A percentile compares a stretch with the other conserved stretches of the same genome.
Conservation (phyloP, 1,140 invertebrate species). For the Neodiprion virginianus region DNA sequence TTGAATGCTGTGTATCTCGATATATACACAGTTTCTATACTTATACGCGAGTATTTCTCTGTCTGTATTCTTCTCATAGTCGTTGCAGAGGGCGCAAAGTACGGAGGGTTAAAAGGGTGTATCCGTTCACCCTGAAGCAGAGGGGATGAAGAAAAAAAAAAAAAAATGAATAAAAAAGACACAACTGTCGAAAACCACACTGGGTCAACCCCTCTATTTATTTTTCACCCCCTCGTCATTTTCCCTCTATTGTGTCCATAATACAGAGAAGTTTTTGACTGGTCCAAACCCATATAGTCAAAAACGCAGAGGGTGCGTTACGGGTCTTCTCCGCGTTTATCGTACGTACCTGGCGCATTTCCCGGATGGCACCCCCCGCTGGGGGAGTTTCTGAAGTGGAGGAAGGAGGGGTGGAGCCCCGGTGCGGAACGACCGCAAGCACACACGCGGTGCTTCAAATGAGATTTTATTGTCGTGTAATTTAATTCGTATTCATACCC, state of each 20-base stretch:
- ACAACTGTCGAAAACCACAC: neutral
- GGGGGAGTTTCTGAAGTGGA: neutral
- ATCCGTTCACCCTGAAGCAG: too few species aligned
- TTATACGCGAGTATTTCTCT: too few species aligned
- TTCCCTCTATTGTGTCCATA: neutral
- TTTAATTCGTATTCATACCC: constrained; percentile 39
- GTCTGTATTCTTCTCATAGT: too few species aligned
- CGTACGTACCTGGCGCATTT: neutral
- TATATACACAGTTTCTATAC: too few species aligned
- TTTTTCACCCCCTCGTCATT: neutral
- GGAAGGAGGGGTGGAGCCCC: neutral
- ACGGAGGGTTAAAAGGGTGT: too few species aligned
- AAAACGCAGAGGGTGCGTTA: neutral
- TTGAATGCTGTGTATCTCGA: too few species aligned
- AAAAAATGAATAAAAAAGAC: neutral
- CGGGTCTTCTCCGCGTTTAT: neutral
- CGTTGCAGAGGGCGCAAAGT: too few species aligned
- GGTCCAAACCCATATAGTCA: neutral
- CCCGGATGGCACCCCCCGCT: too few species aligned
- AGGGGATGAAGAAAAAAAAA: neutral
- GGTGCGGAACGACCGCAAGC: neutral
- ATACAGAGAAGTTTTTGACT: neutral
- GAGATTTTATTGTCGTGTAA: constrained; percentile 39
- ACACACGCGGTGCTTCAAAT: neutral
- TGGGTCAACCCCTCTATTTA: neutral